Evolutionary conservation across 2,888 invertebrate species (phyloP).

Genomic region (Plagodis pulveraria): DNA sequence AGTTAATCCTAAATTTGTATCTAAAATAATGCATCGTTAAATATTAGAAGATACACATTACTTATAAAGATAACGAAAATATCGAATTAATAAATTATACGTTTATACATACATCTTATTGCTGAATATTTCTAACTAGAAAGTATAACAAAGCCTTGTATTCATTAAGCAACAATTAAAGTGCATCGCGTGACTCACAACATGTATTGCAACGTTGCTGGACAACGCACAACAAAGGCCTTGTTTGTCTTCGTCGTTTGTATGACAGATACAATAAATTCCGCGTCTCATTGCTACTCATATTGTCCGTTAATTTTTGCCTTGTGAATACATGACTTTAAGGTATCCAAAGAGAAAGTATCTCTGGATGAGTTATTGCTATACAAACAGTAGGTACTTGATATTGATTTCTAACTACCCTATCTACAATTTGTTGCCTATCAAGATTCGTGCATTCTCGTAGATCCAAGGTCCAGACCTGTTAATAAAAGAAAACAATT

Average conservation of each 20-base stretch:
- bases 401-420: conserved; percentile 21
- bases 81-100: conserved; percentile 17
- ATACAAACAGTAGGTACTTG: background rate
- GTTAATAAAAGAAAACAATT: no score
- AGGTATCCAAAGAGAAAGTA: background rate
- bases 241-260: no score
- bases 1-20: conserved; percentile 40
- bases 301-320: no score
- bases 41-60: conserved; percentile 15
- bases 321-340: no score
- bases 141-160: background rate
- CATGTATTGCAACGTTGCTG: no score
- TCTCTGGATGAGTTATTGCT: background rate
- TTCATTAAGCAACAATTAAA: no score
- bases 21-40: conserved; percentile 25
- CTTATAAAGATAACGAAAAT: conserved; percentile 15
- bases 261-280: no score
- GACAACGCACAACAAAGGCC: no score
- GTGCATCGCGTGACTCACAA: no score
- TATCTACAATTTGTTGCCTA: conserved; percentile 20
- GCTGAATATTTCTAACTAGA: background rate
- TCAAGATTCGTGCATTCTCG: background rate
- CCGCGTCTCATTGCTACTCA: no score
- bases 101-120: conserved; percentile 12
- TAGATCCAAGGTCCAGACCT: no score